Evolutionary conservation across 1,140 invertebrate species (phyloP).

Genomic region (Teleogryllus occipitalis): DNA sequence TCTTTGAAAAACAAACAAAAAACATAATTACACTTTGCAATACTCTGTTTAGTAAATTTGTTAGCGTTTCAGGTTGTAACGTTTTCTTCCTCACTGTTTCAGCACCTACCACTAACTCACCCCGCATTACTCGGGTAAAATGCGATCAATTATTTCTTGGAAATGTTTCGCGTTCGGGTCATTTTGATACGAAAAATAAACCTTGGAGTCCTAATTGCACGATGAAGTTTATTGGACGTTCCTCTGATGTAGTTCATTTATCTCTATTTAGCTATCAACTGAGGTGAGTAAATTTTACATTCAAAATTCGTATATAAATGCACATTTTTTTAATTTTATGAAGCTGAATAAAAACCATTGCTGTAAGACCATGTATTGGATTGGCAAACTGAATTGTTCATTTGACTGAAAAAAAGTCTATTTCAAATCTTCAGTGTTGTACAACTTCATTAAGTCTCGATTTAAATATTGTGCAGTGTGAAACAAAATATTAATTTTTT

Average conservation of each 20-base stretch:
- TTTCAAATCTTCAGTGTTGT: too few species aligned
- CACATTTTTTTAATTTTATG: background rate
- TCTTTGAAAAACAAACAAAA: too few species aligned
- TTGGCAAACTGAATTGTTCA: background rate
- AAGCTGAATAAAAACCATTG: background rate
- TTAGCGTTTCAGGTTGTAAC: too few species aligned
- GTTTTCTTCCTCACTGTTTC: too few species aligned
- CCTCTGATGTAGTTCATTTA: constrained; percentile 63
- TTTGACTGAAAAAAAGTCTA: too few species aligned
- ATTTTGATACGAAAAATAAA: constrained; percentile 51
- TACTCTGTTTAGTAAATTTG: too few species aligned
- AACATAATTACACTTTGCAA: too few species aligned
- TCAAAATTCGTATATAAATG: background rate
- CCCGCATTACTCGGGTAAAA: too few species aligned
- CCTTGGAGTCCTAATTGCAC: constrained; percentile 52
- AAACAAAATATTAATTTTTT: too few species aligned
- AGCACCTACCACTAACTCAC: too few species aligned
- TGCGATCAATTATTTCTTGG: constrained; percentile 33
- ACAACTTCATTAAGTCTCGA: too few species aligned
- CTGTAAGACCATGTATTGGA: background rate
- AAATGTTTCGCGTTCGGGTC: constrained; percentile 50
- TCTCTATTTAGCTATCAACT: constrained; percentile 67
- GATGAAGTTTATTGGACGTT: constrained; percentile 53
- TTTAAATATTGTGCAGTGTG: too few species aligned
- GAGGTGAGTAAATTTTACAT: constrained; percentile 41